Conservation (phyloP, 2,797 vertebrate genomes). For the Adelosebastes latens region DNA sequence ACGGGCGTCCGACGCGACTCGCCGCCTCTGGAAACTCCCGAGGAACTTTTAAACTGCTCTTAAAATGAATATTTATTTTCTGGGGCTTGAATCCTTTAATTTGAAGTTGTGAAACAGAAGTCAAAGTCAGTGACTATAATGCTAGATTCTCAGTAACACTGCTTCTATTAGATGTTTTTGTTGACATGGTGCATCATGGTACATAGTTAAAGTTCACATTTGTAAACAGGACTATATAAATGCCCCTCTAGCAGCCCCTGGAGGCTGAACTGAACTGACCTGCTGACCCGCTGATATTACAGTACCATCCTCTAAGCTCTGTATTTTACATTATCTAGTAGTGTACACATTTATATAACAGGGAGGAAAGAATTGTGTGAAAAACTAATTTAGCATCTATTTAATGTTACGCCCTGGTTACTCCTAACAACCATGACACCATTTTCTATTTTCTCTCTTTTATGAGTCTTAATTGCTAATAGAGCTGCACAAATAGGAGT, state of each 20-base stretch:
- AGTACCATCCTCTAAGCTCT: not conserved
- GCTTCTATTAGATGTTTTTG: not conserved
- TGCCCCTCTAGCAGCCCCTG: not conserved
- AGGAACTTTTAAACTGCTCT: too few relatives aligned
- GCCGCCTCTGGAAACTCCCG: too few relatives aligned
- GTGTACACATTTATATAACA: not conserved
- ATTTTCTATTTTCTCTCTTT: slow-evolving; percentile 41
- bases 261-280: not conserved
- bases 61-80: not conserved
- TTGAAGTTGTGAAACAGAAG: not conserved
- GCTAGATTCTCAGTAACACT: not conserved
- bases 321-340: not conserved
- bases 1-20: accelerated
- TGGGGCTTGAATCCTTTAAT: not conserved
- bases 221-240: not conserved
- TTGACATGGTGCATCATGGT: not conserved
- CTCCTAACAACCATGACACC: slow-evolving; percentile 4
- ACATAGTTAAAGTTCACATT: not conserved
- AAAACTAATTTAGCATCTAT: not conserved
- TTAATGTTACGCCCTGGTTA: slow-evolving; percentile 13
- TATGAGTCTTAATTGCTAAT: slow-evolving; percentile 21
- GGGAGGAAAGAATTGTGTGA: not conserved
- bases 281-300: not conserved
- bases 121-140: not conserved
- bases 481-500: slow-evolving; percentile 19